Percentiles rank a stretch among this genome's conserved stretches.
These are phyloP conservation scores for Brenthis ino DNA, from an alignment of 2,888 invertebrate genomes.

Conservation along the genomic window DNA sequence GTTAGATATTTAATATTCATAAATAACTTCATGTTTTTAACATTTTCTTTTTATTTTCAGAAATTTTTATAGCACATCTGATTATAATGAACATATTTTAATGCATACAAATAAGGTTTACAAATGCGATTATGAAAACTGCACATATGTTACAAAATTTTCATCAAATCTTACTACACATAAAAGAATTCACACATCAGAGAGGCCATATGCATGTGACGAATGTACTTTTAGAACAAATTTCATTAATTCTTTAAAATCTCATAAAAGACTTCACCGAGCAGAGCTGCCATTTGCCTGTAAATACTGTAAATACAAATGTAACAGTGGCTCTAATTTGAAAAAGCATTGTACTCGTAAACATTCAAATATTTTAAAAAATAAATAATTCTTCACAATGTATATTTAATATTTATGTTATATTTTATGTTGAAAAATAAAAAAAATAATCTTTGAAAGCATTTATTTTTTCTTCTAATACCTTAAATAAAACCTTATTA, in stretches of 20 bases:
- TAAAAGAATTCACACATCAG: slow-evolving; percentile 68
- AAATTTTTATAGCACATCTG: slow-evolving; percentile 59
- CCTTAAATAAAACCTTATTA: slow-evolving; percentile 65
- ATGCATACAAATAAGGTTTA: slow-evolving; percentile 64
- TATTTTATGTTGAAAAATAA: slow-evolving; percentile 13
- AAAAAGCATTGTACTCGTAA: slow-evolving; percentile 69
- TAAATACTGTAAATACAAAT: slow-evolving; percentile 64
- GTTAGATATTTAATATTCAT: slow-evolving; percentile 5
- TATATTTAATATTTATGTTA: slow-evolving; percentile 9
- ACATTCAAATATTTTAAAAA: slow-evolving; percentile 48
- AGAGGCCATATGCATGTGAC: slow-evolving; percentile 75
- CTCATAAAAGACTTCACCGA: slow-evolving; percentile 71
- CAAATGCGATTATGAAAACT: slow-evolving; percentile 74
- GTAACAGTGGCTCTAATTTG: slow-evolving; percentile 76
- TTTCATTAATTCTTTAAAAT: slow-evolving; percentile 73
- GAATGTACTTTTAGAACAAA: slow-evolving; percentile 73
- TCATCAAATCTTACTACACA: slow-evolving; percentile 75
- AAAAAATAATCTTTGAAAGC: slow-evolving; percentile 49
- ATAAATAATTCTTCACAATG: slow-evolving; percentile 1
- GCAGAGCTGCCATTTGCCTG: slow-evolving; percentile 69
- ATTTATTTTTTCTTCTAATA: slow-evolving; percentile 53
- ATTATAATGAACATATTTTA: slow-evolving; percentile 66
- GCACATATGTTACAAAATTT: slow-evolving; percentile 79
- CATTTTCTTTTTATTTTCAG: slow-evolving; percentile 48
- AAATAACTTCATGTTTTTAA: slow-evolving; percentile 4